A percentile compares a stretch with the other conserved stretches of the same genome.
Conservation (phyloP, 2,113 vertebrate genomes). For the Leptosomus discolor region DNA sequence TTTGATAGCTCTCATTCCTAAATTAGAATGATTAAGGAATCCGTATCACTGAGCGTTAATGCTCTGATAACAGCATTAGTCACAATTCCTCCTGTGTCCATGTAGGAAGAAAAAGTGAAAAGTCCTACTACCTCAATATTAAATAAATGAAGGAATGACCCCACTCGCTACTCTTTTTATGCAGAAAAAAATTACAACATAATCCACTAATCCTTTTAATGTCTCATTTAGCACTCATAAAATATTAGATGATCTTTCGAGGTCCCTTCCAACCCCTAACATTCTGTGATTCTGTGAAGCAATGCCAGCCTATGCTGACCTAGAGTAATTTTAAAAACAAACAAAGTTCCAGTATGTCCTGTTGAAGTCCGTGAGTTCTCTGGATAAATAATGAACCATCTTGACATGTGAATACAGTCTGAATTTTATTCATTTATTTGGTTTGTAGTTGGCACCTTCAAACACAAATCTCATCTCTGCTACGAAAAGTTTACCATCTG, state of each 20-base stretch:
- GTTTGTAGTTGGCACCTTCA: neutral
- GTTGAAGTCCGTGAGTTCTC: neutral
- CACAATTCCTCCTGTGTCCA: neutral
- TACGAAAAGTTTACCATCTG: neutral
- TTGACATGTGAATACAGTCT: neutral
- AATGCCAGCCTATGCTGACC: neutral
- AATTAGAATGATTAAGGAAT: neutral
- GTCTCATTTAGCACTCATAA: neutral
- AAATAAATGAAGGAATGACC: neutral
- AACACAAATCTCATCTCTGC: neutral
- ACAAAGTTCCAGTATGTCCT: neutral
- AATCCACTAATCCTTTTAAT: neutral
- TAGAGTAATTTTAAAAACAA: neutral
- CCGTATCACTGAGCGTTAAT: neutral
- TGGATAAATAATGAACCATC: neutral
- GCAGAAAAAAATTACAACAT: neutral
- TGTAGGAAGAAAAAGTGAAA: neutral
- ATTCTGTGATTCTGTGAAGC: no score
- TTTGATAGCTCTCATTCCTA: neutral
- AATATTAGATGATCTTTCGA: no score
- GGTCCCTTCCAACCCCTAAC: no score
- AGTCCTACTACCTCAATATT: neutral
- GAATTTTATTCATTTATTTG: neutral
- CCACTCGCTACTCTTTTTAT: neutral
- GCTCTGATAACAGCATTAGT: neutral